Evolutionary conservation across 2,797 vertebrate species (phyloP).

Genomic region (Enteromius viviparus): DNA sequence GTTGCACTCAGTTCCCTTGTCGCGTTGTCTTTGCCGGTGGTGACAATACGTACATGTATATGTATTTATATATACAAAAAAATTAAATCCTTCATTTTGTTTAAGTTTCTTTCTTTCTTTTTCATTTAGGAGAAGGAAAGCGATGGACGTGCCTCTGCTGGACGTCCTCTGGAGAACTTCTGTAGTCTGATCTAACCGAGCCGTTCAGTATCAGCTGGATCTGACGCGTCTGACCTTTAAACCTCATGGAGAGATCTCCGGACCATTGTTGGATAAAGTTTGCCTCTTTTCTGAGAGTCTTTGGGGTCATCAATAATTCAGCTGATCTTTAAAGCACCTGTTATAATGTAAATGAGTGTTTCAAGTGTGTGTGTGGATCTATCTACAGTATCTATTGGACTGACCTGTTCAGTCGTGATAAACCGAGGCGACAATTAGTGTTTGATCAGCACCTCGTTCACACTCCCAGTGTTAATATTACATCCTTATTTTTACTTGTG

Average conservation of each 20-base stretch:
- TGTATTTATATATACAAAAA: no score
- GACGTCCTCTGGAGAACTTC: background rate
- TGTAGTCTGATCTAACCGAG: background rate
- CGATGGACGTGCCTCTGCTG: no score
- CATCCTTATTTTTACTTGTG: background rate
- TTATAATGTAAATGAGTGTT: conserved; percentile 2
- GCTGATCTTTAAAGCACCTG: conserved; percentile 25
- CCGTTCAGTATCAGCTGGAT: background rate
- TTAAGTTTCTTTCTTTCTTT: no score
- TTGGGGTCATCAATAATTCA: conserved; percentile 42
- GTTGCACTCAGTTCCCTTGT: no score
- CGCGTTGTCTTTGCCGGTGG: no score
- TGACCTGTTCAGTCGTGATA: background rate
- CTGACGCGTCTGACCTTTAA: conserved; percentile 22
- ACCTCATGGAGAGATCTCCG: background rate
- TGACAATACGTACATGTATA: no score
- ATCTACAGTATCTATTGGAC: no score
- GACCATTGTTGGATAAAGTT: background rate
- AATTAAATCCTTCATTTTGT: no score
- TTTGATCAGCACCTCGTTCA: background rate
- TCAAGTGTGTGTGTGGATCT: background rate
- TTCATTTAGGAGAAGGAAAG: background rate
- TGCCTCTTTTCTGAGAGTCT: background rate
- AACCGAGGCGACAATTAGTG: background rate
- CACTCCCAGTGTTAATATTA: background rate